A percentile compares a stretch with the other conserved stretches of the same genome.
These are phyloP conservation scores for Pelodiscus sinensis DNA, from an alignment of 2,113 vertebrate species.

Conservation along the genomic window DNA sequence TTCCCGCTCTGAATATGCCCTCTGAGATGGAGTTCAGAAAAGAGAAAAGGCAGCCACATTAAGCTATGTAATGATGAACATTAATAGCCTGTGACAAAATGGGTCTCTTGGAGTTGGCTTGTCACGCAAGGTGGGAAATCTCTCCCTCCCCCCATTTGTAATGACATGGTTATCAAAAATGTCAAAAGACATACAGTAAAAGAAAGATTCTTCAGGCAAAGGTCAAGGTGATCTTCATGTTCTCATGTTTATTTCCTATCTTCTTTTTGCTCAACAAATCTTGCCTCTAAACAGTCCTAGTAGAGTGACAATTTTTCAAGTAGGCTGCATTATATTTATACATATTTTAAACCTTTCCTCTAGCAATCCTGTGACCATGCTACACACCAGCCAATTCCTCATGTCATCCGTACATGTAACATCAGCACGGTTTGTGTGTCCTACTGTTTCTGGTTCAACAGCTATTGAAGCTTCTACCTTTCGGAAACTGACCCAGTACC, in stretches of 20 bases:
- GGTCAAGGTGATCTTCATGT: background rate
- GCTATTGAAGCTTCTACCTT: background rate
- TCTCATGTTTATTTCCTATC: background rate
- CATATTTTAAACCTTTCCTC: background rate
- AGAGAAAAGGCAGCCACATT: background rate
- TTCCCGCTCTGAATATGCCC: background rate
- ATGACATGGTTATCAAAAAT: background rate
- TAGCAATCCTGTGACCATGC: background rate
- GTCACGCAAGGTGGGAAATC: background rate
- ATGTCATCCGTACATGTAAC: background rate
- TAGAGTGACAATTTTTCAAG: background rate
- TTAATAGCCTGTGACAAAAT: conserved; percentile 52
- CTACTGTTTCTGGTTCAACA: background rate
- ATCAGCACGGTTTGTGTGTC: accelerated
- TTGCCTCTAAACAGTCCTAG: background rate
- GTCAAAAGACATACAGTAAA: conserved; percentile 24
- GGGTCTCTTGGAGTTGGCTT: background rate
- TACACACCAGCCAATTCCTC: background rate
- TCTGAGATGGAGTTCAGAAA: background rate
- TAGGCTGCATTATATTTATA: background rate
- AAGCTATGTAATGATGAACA: background rate
- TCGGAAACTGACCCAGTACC: background rate
- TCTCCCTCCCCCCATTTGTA: background rate
- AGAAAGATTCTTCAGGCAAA: conserved; percentile 16
- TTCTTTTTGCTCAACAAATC: background rate